Conservation (phyloP, 2,113 vertebrate species). For the Aix galericulata region DNA sequence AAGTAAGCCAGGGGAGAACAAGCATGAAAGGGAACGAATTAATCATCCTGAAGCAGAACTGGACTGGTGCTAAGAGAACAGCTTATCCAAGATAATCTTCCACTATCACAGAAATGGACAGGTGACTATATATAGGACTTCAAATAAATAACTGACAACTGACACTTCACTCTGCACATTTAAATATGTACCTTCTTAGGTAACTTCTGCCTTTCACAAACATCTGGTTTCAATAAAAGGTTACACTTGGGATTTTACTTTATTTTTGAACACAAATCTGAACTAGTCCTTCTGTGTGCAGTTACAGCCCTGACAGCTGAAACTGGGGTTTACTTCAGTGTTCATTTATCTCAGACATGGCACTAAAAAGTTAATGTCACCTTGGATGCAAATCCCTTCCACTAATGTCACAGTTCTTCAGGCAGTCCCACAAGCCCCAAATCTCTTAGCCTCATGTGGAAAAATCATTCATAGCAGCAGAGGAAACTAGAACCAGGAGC, state of each 20-base stretch:
- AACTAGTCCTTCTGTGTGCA: not conserved
- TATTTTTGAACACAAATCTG: not conserved
- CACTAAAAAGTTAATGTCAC: not conserved
- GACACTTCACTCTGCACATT: not conserved
- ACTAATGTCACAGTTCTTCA: not conserved
- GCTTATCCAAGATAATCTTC: not conserved
- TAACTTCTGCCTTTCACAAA: not conserved
- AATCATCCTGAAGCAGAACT: not conserved
- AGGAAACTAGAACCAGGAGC: not conserved
- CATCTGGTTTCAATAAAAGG: not conserved
- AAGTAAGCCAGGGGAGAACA: not conserved
- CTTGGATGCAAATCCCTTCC: not conserved
- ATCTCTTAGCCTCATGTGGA: not conserved
- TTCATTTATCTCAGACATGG: not conserved
- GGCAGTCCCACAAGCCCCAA: not conserved
- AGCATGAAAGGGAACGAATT: not conserved
- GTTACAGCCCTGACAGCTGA: not conserved
- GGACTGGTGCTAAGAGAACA: not conserved
- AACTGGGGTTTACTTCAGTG: not conserved
- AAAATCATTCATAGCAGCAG: not conserved
- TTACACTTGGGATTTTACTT: not conserved
- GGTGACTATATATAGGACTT: not conserved
- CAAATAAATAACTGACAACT: not conserved
- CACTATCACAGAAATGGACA: not conserved
- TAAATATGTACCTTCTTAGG: not conserved